phyloP scores from a whole-genome alignment of 1,140 invertebrate species.

The Tachypleus tridentatus region DNA sequence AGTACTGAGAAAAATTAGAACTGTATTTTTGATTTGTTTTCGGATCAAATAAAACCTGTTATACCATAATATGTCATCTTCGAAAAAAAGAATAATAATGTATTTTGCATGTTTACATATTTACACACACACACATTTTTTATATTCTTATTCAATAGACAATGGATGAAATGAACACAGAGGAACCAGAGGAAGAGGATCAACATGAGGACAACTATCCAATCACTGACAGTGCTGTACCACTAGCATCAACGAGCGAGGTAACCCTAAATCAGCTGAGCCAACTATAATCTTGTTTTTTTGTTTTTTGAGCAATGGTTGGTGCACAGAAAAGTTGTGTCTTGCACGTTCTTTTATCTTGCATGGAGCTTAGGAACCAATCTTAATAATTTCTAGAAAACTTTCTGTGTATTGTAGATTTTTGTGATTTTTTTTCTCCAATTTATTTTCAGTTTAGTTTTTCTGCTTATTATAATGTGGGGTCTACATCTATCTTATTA shows the following conservation, averaged over 20 bases:
- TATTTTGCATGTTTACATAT: not conserved
- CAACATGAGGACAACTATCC: conserved; percentile 12
- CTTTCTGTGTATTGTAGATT: too few species aligned
- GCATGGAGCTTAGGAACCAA: too few species aligned
- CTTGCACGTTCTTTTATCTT: too few species aligned
- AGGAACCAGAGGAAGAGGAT: conserved; percentile 9
- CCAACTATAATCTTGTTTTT: not conserved
- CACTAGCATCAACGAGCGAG: conserved; percentile 18
- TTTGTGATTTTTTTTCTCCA: too few species aligned
- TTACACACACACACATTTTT: not conserved
- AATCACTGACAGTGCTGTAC: conserved; percentile 13
- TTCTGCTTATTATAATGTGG: too few species aligned
- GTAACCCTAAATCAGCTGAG: conserved; percentile 20
- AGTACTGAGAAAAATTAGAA: not conserved
- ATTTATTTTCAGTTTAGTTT: too few species aligned
- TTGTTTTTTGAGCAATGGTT: too few species aligned
- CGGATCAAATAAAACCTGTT: not conserved
- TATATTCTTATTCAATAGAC: conserved; percentile 4
- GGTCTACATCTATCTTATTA: too few species aligned
- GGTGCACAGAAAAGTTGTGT: too few species aligned
- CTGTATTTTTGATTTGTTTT: not conserved
- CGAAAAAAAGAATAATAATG: not conserved
- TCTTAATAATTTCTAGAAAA: too few species aligned
- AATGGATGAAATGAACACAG: conserved; percentile 13
- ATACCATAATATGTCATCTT: not conserved